Base-by-base conservation (phyloP, 2,797 vertebrate genomes). In the Vultur gryphus region DNA sequence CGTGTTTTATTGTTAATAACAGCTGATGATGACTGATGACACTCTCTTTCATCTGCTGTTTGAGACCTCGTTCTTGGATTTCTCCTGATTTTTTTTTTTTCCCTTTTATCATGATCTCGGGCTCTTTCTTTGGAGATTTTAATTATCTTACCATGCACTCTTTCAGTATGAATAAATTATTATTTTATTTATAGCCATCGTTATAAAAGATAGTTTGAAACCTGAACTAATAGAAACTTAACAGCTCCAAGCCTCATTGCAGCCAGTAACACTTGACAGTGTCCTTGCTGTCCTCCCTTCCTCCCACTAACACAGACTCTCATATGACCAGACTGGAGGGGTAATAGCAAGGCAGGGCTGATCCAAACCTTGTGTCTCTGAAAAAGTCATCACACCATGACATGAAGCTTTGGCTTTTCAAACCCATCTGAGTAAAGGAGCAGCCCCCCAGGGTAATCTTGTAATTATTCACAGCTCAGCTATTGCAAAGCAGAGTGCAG, bases 401-500 rank as follows among this genome's bases (percentile, higher is more conserved):
- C 69, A 92, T 8, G 26, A 86, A 92, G 64, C 62, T 86, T 75
- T 97, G 80, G 26, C 46, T 95, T 95, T 94, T 85, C 79, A 59
- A 72, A 92, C 44, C 52, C 46, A 28, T 67, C 28, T 46, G 67
- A 95, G 17, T 66, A 92, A 93, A 95, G 51, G 21, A 69, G 75
- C 44, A 85, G 61, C 23, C 48, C 75, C 66, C 52, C 14, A 41
- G 80, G 64, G 67, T 92, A 94, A 95, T 89, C 77, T 71, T 92
- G n/a, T 87, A 93, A 96, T 96, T 96, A 96, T 81, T 65, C 51
- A 77, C 73, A 91, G 65, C 51, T 96, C 89, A 79, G 58, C 54
- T 92, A 76, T 89, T 88, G 76, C 69, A 90, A 92, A 88, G 46
- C 54, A 16, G 49, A 79, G 44, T 92, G 90, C 83, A 96, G 75